These are phyloP conservation scores for Marcusenius ussheri DNA, from an alignment of 2,113 vertebrate species.

Conservation along the genomic window DNA sequence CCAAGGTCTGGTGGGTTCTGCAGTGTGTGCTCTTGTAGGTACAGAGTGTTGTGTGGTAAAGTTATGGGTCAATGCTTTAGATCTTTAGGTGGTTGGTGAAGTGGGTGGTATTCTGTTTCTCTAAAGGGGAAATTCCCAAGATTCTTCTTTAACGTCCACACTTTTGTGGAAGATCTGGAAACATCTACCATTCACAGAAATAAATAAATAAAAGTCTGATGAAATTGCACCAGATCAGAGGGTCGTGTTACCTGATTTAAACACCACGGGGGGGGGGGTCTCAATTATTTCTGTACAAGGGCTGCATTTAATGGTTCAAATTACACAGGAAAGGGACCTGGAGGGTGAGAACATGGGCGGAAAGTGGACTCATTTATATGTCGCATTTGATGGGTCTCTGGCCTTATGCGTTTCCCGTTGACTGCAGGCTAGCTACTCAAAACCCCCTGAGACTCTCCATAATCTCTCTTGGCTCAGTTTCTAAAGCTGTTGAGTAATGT, in stretches of 20 bases:
- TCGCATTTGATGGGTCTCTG: not conserved
- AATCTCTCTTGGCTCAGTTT: not conserved
- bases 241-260: not conserved
- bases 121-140: not conserved
- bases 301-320: not conserved
- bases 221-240: not conserved
- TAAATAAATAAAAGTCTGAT: not conserved
- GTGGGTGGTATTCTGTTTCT: not conserved
- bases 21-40: not conserved
- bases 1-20: not conserved
- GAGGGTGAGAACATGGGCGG: not conserved
- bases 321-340: not conserved
- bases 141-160: not conserved
- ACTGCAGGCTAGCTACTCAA: not conserved
- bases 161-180: not conserved
- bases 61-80: not conserved
- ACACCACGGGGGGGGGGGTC: not conserved
- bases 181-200: not conserved
- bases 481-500: not conserved
- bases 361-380: not conserved
- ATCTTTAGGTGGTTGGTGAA: not conserved
- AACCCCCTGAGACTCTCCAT: not conserved
- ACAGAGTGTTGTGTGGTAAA: not conserved
- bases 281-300: not conserved
- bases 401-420: not conserved